Evolutionary conservation across 2,888 invertebrate genomes (phyloP).

Genomic region (Venusia cambrica): DNA sequence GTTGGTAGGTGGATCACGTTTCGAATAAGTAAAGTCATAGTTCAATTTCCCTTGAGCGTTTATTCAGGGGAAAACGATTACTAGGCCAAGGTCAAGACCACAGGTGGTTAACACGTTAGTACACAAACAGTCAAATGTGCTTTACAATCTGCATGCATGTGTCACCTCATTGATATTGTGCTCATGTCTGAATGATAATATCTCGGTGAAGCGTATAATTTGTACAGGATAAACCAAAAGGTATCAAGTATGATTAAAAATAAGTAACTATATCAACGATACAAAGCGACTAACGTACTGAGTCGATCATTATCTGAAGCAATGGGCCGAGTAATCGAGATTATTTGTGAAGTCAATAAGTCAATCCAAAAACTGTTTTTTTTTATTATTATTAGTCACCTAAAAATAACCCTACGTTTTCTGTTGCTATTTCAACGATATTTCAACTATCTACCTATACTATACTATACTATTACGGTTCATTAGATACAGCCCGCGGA

Average conservation of each 20-base stretch:
- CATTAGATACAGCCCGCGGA: too few relatives aligned
- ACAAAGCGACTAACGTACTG: not conserved
- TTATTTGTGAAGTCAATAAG: conserved; percentile 15
- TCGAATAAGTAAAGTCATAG: conserved; percentile 25
- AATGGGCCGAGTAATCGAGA: conserved; percentile 15
- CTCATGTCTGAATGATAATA: conserved; percentile 15
- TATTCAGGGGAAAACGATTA: conserved; percentile 40
- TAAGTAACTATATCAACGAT: conserved; percentile 5
- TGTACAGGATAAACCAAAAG: too few relatives aligned
- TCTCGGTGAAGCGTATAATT: too few relatives aligned
- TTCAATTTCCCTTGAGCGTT: conserved; percentile 38
- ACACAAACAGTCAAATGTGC: conserved; percentile 1
- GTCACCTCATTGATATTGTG: conserved; percentile 11
- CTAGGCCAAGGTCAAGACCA: conserved; percentile 46
- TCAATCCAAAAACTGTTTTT: too few relatives aligned
- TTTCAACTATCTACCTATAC: too few relatives aligned
- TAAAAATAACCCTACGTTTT: too few relatives aligned
- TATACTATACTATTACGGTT: too few relatives aligned
- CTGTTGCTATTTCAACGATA: too few relatives aligned
- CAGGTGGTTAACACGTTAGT: too few relatives aligned
- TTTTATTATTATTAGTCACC: too few relatives aligned
- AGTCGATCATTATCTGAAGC: conserved; percentile 7
- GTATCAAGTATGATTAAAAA: conserved; percentile 1
- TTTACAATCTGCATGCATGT: conserved; percentile 6
- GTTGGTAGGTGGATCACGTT: conserved; percentile 38